A percentile compares a stretch with the other conserved stretches of the same genome.
These are phyloP conservation scores for Synanthedon tipuliformis DNA, from an alignment of 2,888 invertebrate species.

Conservation along the genomic window DNA sequence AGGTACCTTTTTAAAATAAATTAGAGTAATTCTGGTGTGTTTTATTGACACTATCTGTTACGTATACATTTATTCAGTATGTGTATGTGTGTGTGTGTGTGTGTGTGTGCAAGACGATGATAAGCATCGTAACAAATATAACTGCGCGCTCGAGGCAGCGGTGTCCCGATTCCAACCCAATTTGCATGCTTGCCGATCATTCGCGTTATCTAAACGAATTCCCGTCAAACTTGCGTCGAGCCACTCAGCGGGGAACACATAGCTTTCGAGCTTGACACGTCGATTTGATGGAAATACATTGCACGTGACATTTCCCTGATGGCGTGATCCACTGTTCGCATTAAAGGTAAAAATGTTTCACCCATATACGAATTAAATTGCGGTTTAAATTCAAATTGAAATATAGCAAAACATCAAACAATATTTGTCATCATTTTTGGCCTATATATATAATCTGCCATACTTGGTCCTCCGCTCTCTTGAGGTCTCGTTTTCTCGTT, in stretches of 20 bases:
- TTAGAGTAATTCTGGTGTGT: no score
- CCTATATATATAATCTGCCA: no score
- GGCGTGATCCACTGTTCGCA: not conserved
- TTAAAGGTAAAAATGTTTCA: not conserved
- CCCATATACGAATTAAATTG: not conserved
- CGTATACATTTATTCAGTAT: no score
- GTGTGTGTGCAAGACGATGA: not conserved
- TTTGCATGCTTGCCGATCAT: slow-evolving; percentile 15
- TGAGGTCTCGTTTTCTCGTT: no score
- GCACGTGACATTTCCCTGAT: slow-evolving; percentile 5
- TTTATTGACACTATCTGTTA: no score
- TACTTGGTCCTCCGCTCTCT: no score
- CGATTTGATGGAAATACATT: slow-evolving; percentile 5
- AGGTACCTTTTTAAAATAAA: no score
- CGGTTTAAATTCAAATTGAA: not conserved
- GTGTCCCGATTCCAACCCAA: slow-evolving; percentile 11
- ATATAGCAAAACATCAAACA: not conserved
- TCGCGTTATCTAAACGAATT: slow-evolving; percentile 16
- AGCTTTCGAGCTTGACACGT: slow-evolving; percentile 1
- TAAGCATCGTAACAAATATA: not conserved
- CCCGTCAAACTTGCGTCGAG: slow-evolving; percentile 2
- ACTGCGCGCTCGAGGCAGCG: slow-evolving; percentile 2
- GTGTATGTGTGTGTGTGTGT: not conserved
- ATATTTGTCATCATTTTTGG: no score
- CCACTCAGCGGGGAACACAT: not conserved